Evolutionary conservation across 2,113 vertebrate genomes (phyloP).

Genomic region (Rhinogobius similis): DNA sequence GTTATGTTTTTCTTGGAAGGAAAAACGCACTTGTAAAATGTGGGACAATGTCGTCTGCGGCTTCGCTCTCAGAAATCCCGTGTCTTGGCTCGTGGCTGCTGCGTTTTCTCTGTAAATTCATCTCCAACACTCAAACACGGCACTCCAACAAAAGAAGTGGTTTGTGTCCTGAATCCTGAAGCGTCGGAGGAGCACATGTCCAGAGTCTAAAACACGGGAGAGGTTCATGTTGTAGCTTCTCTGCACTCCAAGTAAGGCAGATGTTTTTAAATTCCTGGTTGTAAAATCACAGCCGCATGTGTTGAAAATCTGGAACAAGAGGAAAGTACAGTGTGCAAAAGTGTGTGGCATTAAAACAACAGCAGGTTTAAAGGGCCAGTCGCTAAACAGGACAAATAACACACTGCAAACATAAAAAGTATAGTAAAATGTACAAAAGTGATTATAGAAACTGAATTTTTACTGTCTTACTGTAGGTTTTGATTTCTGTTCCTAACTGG

Average conservation of each 20-base stretch:
- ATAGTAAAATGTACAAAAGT: too few species aligned
- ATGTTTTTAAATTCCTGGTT: constrained; percentile 38
- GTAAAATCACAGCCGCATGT: constrained; percentile 40
- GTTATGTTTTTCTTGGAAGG: constrained; percentile 22
- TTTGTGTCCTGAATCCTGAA: constrained; percentile 10
- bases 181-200: constrained; percentile 21
- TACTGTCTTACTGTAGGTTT: too few species aligned
- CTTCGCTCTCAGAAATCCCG: constrained; percentile 26
- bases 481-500: too few species aligned
- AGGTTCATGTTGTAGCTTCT: constrained; percentile 26
- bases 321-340: constrained; percentile 18
- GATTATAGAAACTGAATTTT: too few species aligned
- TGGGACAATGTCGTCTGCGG: constrained; percentile 35
- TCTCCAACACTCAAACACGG: constrained; percentile 27
- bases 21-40: constrained; percentile 28
- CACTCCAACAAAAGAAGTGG: constrained; percentile 15
- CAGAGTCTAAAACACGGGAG: constrained; percentile 21
- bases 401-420: constrained; percentile 4
- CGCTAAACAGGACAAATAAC: constrained; percentile 15
- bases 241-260: constrained; percentile 21
- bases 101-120: constrained; percentile 27
- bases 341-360: constrained; percentile 38
- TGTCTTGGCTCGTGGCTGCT: constrained; percentile 15
- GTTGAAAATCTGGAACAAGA: constrained; percentile 44
- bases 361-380: too few species aligned